Conservation (phyloP, 2,797 vertebrate genomes). For the Phalanger gymnotis region DNA sequence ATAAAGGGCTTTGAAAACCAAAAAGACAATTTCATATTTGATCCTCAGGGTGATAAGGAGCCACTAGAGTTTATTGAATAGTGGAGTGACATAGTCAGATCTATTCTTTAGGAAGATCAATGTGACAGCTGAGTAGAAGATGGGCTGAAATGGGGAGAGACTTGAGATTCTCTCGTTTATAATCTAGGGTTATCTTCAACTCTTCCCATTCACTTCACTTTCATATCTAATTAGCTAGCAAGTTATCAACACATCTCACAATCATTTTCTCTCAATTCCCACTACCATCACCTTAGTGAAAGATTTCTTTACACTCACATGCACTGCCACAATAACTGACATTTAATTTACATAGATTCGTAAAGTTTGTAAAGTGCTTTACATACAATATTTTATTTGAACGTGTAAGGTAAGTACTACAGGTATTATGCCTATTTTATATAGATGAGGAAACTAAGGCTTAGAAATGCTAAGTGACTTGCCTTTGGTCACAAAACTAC, state of each 20-base stretch:
- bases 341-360: neutral
- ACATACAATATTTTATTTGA: neutral
- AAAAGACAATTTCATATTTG: neutral
- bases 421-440: neutral
- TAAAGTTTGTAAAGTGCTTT: neutral
- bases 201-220: constrained; percentile 21
- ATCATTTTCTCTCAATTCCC: neutral
- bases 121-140: neutral
- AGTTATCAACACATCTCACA: neutral
- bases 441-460: neutral
- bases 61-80: neutral
- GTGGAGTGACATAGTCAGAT: neutral
- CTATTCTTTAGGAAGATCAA: neutral
- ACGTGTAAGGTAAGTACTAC: neutral
- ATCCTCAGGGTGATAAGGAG: neutral
- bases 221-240: constrained; percentile 1
- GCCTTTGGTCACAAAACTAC: neutral
- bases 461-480: neutral
- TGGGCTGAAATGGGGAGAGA: neutral
- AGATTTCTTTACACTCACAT: neutral
- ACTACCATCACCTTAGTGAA: neutral
- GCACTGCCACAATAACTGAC: neutral
- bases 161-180: neutral
- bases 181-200: constrained; percentile 32
- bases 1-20: neutral